Evolutionary conservation across 2,888 invertebrate genomes (phyloP).

Genomic region (Xiphydria camelus): DNA sequence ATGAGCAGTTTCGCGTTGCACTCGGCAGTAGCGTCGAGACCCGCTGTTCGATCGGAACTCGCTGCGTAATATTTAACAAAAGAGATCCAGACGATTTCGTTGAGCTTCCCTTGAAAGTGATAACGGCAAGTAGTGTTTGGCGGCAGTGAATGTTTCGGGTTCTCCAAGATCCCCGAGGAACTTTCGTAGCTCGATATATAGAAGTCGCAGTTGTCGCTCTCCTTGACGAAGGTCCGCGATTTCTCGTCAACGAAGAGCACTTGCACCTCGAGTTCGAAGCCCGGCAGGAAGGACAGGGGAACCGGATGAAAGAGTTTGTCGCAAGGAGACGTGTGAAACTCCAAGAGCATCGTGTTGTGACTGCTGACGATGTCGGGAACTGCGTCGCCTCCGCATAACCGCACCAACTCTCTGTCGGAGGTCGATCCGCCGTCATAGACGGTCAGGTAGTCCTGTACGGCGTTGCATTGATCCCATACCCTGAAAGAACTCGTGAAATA

Average conservation of each 20-base stretch:
- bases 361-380: constrained; percentile 80
- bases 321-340: constrained; percentile 80
- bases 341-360: constrained; percentile 76
- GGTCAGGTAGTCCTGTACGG: constrained; percentile 79
- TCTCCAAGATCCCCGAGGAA: constrained; percentile 73
- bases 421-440: constrained; percentile 78
- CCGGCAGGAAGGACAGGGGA: constrained; percentile 76
- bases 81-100: constrained; percentile 81
- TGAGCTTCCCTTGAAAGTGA: constrained; percentile 74
- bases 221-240: constrained; percentile 74
- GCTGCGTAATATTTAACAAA: constrained; percentile 82
- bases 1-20: constrained; percentile 76
- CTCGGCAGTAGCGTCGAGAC: constrained; percentile 68
- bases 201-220: constrained; percentile 76
- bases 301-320: constrained; percentile 82
- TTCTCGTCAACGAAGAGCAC: constrained; percentile 76
- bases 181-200: constrained; percentile 75
- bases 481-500: too few species aligned
- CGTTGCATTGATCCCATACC: constrained; percentile 82
- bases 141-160: constrained; percentile 77
- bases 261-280: constrained; percentile 81
- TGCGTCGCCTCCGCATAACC: constrained; percentile 81
- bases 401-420: constrained; percentile 72
- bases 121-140: constrained; percentile 83
- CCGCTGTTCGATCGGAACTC: constrained; percentile 66